phyloP scores from a whole-genome alignment of 2,113 vertebrate genomes.

The Corythornis madagascariensis region DNA sequence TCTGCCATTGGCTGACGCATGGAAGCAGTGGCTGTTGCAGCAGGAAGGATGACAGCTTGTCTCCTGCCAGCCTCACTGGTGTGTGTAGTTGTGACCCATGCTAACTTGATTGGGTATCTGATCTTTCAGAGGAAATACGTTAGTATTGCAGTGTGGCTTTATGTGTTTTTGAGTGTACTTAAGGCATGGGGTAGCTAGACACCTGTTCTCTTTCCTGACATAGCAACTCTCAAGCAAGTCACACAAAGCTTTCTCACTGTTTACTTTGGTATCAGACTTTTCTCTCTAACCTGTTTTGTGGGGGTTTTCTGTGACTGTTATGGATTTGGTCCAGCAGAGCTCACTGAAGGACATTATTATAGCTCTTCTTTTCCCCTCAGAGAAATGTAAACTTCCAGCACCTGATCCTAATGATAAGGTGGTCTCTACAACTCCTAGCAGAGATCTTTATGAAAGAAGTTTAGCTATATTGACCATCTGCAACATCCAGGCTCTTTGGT shows the following conservation, averaged over 20 bases:
- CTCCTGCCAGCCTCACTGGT: neutral
- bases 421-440: neutral
- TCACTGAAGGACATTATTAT: neutral
- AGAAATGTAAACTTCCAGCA: neutral
- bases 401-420: neutral
- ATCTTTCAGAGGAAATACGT: rapidly evolving
- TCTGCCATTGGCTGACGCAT: neutral
- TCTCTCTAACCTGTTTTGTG: neutral
- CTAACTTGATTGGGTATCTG: neutral
- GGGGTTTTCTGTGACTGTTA: neutral
- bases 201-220: neutral
- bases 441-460: neutral
- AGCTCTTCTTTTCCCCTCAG: neutral
- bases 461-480: neutral
- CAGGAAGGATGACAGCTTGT: neutral
- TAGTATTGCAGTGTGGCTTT: neutral
- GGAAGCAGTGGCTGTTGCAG: neutral
- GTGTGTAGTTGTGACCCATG: rapidly evolving
- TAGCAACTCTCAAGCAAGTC: neutral
- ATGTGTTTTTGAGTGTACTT: neutral
- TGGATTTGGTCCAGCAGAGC: neutral
- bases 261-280: neutral
- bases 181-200: neutral
- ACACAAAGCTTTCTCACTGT: neutral
- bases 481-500: neutral